phyloP scores from a whole-genome alignment of 2,113 vertebrate genomes.

The Nothocercus julius region DNA sequence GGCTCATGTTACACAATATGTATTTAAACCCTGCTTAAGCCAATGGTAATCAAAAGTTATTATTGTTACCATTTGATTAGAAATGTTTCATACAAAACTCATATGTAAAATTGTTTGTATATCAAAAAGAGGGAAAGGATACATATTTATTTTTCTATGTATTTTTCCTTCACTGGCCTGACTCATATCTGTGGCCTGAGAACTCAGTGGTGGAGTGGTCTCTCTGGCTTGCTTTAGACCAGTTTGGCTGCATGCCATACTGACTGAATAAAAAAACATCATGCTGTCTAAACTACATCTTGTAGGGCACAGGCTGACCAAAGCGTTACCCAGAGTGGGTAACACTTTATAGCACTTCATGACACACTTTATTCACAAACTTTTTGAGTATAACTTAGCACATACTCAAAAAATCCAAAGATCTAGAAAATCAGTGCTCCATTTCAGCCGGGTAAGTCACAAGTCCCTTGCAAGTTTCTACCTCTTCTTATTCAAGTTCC shows the following conservation, averaged over 20 bases:
- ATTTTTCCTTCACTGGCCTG: not conserved
- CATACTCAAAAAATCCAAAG: not conserved
- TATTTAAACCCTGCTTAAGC: not conserved
- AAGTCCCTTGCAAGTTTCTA: not conserved
- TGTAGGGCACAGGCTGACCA: accelerated
- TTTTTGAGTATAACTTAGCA: not conserved
- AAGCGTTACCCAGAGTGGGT: no score
- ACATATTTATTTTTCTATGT: not conserved
- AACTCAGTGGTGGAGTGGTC: not conserved
- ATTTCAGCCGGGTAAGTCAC: not conserved
- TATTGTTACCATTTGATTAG: not conserved
- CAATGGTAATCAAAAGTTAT: not conserved
- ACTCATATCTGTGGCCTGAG: not conserved
- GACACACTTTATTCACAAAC: not conserved
- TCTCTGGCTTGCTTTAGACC: not conserved
- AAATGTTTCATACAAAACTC: not conserved
- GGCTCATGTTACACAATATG: not conserved
- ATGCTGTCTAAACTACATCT: not conserved
- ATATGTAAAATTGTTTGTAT: not conserved
- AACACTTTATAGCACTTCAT: not conserved
- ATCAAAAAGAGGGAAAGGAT: not conserved
- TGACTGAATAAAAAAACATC: not conserved
- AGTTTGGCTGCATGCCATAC: accelerated
- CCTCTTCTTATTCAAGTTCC: not conserved
- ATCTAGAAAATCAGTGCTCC: not conserved